phyloP scores from a whole-genome alignment of 2,888 invertebrate species.

The Zaprionus bogoriensis region DNA sequence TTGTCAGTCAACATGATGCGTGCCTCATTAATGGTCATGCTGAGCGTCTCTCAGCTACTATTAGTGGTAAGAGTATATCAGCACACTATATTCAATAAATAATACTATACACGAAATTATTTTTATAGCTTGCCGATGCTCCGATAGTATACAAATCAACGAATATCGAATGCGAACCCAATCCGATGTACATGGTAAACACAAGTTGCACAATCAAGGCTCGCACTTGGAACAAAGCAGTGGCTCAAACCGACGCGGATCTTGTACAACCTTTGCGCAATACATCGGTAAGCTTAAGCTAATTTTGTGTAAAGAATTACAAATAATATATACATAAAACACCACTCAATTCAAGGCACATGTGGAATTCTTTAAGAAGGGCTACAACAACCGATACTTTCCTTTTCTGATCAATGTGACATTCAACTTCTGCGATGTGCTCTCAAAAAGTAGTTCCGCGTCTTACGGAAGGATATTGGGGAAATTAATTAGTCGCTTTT shows the following conservation, averaged over 20 bases:
- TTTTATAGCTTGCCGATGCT: neutral
- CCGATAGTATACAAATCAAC: constrained; percentile 9
- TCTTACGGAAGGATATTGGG: constrained; percentile 14
- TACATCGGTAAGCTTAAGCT: constrained; percentile 1
- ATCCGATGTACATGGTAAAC: constrained; percentile 1
- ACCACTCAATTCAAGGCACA: too few species aligned
- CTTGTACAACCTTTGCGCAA: neutral
- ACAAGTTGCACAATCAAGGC: constrained; percentile 9
- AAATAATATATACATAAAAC: too few species aligned
- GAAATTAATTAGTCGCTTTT: neutral
- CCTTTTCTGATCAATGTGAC: constrained; percentile 40
- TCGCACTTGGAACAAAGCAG: constrained; percentile 14
- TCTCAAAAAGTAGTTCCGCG: constrained; percentile 15
- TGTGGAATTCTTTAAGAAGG: constrained; percentile 18
- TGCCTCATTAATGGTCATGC: neutral
- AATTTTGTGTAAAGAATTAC: too few species aligned
- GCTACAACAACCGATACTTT: constrained; percentile 38
- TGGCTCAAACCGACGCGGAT: constrained; percentile 14
- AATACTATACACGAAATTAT: neutral
- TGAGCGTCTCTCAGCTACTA: neutral
- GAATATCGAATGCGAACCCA: constrained; percentile 23
- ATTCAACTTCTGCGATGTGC: constrained; percentile 28
- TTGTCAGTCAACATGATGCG: neutral
- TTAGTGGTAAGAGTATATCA: neutral
- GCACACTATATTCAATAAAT: neutral